Percentiles rank a stretch among this genome's conserved stretches.
These are phyloP conservation scores for Meda fulgida DNA, from an alignment of 2,797 vertebrate species.

Conservation along the genomic window DNA sequence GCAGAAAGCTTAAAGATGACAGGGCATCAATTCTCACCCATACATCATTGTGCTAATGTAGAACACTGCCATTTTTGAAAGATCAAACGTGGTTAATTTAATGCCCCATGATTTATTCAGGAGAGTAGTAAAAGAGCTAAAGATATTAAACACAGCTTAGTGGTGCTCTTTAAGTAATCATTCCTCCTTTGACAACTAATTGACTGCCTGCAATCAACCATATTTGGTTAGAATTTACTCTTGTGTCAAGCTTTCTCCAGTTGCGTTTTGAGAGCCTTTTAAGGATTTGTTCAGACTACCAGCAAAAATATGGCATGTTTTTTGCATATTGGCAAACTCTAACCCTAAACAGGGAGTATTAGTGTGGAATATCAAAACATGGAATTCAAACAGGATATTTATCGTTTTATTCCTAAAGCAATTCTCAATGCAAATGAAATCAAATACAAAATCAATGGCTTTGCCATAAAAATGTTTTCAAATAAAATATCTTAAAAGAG, in stretches of 20 bases:
- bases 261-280: background rate
- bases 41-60: conserved; percentile 23
- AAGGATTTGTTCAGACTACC: background rate
- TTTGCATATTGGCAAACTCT: background rate
- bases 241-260: background rate
- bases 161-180: conserved; percentile 32
- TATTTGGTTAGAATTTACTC: conserved; percentile 15
- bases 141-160: background rate
- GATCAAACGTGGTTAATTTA: conserved; percentile 25
- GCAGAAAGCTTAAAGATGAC: background rate
- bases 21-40: background rate
- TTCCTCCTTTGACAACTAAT: conserved; percentile 3
- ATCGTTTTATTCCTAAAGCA: background rate
- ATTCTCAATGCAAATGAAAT: background rate
- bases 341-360: background rate
- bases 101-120: conserved; percentile 41
- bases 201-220: background rate
- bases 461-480: background rate
- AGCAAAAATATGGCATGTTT: background rate
- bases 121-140: conserved; percentile 10
- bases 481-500: background rate
- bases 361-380: background rate
- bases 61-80: conserved; percentile 17
- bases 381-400: background rate
- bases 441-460: background rate